Evolutionary conservation across 1,140 invertebrate species (phyloP).

Genomic region (Drosophila micromelanica): DNA sequence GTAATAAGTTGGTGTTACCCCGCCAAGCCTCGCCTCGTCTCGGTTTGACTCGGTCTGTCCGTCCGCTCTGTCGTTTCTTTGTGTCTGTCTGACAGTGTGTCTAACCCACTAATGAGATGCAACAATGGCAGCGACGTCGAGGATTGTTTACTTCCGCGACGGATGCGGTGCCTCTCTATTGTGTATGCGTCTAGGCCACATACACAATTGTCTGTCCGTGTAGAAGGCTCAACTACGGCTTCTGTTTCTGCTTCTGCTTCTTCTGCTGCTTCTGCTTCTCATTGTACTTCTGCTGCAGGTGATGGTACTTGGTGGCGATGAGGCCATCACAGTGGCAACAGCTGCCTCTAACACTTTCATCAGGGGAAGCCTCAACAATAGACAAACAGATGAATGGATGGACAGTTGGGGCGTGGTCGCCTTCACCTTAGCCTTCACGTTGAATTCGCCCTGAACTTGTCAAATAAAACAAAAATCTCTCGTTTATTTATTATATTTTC

Average conservation of each 20-base stretch:
- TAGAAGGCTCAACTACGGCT: not conserved
- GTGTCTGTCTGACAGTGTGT: conserved; percentile 24
- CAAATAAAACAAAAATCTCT: conserved; percentile 49
- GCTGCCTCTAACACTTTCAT: conserved; percentile 64
- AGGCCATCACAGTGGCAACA: conserved; percentile 56
- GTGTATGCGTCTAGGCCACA: conserved; percentile 50
- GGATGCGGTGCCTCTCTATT: conserved; percentile 54
- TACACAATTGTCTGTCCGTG: conserved; percentile 19
- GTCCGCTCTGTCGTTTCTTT: not conserved
- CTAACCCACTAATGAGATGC: conserved; percentile 68
- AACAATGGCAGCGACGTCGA: conserved; percentile 60
- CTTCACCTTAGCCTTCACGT: conserved; percentile 43
- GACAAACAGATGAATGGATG: conserved; percentile 6
- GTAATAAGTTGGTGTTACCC: conserved; percentile 37
- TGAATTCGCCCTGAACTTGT: conserved; percentile 63
- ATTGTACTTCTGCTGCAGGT: not conserved
- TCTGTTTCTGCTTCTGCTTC: not conserved
- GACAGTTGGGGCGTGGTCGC: not conserved
- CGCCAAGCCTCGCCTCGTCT: too few relatives aligned
- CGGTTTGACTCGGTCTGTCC: conserved; percentile 1
- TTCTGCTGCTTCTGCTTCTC: not conserved
- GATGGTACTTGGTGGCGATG: conserved; percentile 20
- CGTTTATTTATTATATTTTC: conserved; percentile 45
- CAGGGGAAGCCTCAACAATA: conserved; percentile 35
- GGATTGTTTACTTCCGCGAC: conserved; percentile 77